Base-by-base conservation (phyloP, 37 sponge, comb jelly and placozoan species). In the Haliclona indistincta region DNA sequence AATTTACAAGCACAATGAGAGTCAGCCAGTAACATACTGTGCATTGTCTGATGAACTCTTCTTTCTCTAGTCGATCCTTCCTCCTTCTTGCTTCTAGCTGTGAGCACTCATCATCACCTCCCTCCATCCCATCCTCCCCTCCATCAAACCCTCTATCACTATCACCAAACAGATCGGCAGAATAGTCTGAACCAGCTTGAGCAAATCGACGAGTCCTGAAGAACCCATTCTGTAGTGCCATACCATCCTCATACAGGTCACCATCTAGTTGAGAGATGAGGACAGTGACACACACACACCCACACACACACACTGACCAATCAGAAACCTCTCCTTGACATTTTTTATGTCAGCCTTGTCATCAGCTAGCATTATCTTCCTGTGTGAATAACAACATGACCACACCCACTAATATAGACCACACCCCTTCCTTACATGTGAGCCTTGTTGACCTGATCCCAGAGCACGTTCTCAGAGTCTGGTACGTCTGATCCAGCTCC, bases 221-320 rank as follows among this genome's bases (percentile, higher is more conserved):
- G 41, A 89, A 83, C 36, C 94, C 94, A 54, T 94, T 82, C 78
- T 86, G 89, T 39, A 94, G 56, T 2, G 58, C 26, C 42, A 94
- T 36, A 0, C 95, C 95, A 73, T 94, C 95, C 39, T 90, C 95
- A 71, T 70, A 87, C 38, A 92, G 42, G 42, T 92, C 93, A 43
- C 93, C 93, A 42, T 86, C 91, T 79, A 55, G 43, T 49, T 34
- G 25, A 38, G 32, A 39, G 36, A 6, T 36, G n/a, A 58, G 11
- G 7, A 58, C n/a, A 25, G n/a, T 58, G 11, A 58, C n/a, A 8
- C 11, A n/a, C 7, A 58, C 7, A 58, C 11, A 25, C n/a, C 11
- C 28, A 58, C 25, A 44, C 51, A 25, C n/a, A n/a, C n/a, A n/a
- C n/a, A n/a, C n/a, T n/a, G n/a, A 83, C 86, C 91, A 67, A 79